These are phyloP conservation scores for Cercopithecus neglectus DNA, from an alignment of 2,797 vertebrate species.

Conservation along the genomic window DNA sequence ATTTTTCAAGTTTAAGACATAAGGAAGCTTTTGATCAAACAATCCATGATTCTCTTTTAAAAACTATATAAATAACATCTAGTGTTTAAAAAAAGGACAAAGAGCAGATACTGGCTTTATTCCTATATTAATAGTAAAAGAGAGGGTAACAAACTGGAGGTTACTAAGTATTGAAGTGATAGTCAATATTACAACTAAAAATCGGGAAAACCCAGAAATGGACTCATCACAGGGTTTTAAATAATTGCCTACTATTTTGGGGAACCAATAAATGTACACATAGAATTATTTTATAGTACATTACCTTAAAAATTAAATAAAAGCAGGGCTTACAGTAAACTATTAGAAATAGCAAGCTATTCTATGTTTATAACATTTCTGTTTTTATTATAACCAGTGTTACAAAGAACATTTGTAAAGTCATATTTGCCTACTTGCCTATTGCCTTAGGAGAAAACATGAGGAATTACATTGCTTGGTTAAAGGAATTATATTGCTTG, in stretches of 20 bases:
- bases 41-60: not conserved
- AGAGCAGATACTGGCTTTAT: not conserved
- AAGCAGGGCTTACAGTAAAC: not conserved
- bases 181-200: not conserved
- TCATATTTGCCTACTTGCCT: not conserved
- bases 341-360: not conserved
- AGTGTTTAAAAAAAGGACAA: not conserved
- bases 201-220: not conserved
- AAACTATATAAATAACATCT: not conserved
- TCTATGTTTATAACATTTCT: not conserved
- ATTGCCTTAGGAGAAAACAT: slow-evolving; percentile 17
- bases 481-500: not conserved
- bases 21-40: not conserved
- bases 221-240: not conserved
- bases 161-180: not conserved
- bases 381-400: not conserved
- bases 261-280: not conserved
- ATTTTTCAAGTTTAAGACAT: not conserved
- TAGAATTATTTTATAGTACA: not conserved
- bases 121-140: not conserved
- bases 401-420: not conserved
- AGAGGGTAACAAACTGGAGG: not conserved
- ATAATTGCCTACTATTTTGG: not conserved
- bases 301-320: not conserved
- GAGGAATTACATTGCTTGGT: not conserved